phyloP scores from a whole-genome alignment of 2,888 invertebrate species.

The Euzetes globulus region DNA sequence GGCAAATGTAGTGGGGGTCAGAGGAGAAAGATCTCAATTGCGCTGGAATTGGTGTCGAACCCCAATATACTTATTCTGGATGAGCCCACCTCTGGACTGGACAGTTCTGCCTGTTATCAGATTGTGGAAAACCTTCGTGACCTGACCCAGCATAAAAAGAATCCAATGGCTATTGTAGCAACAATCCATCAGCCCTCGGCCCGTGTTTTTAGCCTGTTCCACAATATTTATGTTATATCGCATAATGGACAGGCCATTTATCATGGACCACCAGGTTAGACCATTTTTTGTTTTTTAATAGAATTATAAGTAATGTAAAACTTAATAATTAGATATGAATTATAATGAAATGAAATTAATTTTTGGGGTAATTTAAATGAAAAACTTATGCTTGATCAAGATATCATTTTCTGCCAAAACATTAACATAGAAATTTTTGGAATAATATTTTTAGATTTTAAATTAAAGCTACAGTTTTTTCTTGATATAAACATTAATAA shows the following conservation, averaged over 20 bases:
- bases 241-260: slow-evolving; percentile 28
- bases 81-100: slow-evolving; percentile 34
- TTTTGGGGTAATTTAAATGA: too few relatives aligned
- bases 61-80: slow-evolving; percentile 34
- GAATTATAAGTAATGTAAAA: background rate
- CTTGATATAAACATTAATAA: too few relatives aligned
- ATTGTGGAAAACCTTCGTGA: slow-evolving; percentile 9
- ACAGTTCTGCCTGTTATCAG: slow-evolving; percentile 23
- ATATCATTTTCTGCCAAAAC: too few relatives aligned
- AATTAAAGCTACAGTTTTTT: too few relatives aligned
- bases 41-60: slow-evolving; percentile 29
- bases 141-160: slow-evolving; percentile 24
- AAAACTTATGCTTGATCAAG: too few relatives aligned
- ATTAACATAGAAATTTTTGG: too few relatives aligned
- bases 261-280: slow-evolving; percentile 28
- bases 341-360: too few relatives aligned
- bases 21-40: slow-evolving; percentile 31
- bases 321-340: too few relatives aligned
- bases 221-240: slow-evolving; percentile 29
- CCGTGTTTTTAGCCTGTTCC: slow-evolving; percentile 27
- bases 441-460: too few relatives aligned
- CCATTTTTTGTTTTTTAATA: background rate
- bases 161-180: slow-evolving; percentile 25
- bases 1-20: slow-evolving; percentile 56
- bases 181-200: slow-evolving; percentile 33